Conservation (phyloP, 2,888 invertebrate genomes). For the Anticlea derivata region DNA sequence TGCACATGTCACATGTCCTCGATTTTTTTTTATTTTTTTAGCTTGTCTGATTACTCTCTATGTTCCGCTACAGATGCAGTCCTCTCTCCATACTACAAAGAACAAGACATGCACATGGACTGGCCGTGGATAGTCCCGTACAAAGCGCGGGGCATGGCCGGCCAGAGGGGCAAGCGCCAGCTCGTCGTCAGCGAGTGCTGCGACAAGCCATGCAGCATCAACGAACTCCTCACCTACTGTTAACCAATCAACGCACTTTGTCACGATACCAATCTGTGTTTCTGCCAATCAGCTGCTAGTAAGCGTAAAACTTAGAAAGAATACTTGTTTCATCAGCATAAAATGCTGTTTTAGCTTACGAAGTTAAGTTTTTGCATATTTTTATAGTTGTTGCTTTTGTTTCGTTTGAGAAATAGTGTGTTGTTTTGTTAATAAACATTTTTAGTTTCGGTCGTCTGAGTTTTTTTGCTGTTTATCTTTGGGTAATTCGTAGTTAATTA, state of each 20-base stretch:
- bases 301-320: not conserved
- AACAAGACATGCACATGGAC: conserved; percentile 45
- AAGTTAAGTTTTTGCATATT: not conserved
- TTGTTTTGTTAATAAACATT: conserved; percentile 1
- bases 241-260: conserved; percentile 29
- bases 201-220: conserved; percentile 58
- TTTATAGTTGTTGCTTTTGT: not conserved
- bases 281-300: not conserved
- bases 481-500: no score
- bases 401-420: not conserved
- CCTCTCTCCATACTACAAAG: conserved; percentile 53
- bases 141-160: conserved; percentile 45
- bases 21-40: no score
- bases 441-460: not conserved
- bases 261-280: not conserved
- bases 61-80: conserved; percentile 45
- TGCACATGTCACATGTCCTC: no score
- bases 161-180: conserved; percentile 53
- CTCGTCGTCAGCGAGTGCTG: conserved; percentile 64
- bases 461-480: not conserved
- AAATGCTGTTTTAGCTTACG: conserved; percentile 1
- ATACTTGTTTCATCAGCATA: not conserved
- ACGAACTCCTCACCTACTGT: conserved; percentile 58
- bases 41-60: no score
- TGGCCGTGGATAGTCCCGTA: conserved; percentile 56